Evolutionary conservation across 2,888 invertebrate species (phyloP).

Genomic region (Tridacna crocea): DNA sequence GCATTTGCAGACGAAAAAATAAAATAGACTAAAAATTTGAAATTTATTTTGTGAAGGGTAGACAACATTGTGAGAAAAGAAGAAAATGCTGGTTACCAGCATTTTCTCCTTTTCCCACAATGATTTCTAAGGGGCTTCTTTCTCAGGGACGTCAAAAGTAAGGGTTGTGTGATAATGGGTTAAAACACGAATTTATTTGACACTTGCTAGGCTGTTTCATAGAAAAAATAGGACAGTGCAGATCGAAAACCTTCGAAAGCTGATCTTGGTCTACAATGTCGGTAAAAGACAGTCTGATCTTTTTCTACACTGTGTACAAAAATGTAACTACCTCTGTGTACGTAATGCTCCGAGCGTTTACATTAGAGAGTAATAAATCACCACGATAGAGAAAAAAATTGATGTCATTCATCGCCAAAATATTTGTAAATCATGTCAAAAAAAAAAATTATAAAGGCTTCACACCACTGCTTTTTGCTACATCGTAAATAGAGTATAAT

Average conservation of each 20-base stretch:
- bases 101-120: conserved; percentile 1
- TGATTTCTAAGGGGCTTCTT: no score
- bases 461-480: neutral
- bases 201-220: neutral
- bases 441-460: neutral
- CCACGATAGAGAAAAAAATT: no score
- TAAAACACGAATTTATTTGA: neutral
- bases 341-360: no score
- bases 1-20: no score
- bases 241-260: neutral
- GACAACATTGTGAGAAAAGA: neutral
- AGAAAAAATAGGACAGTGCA: neutral
- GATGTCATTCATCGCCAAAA: no score
- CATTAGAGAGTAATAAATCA: no score
- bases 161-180: neutral
- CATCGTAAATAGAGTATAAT: neutral
- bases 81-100: neutral
- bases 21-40: no score
- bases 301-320: neutral
- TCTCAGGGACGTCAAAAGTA: no score
- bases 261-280: neutral
- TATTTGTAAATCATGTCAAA: neutral
- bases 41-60: no score
- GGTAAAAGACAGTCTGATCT: neutral
- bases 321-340: neutral